These are phyloP conservation scores for Parazoanthus darwini DNA, from an alignment of 92 coral and sea anemone genomes.

Conservation along the genomic window DNA sequence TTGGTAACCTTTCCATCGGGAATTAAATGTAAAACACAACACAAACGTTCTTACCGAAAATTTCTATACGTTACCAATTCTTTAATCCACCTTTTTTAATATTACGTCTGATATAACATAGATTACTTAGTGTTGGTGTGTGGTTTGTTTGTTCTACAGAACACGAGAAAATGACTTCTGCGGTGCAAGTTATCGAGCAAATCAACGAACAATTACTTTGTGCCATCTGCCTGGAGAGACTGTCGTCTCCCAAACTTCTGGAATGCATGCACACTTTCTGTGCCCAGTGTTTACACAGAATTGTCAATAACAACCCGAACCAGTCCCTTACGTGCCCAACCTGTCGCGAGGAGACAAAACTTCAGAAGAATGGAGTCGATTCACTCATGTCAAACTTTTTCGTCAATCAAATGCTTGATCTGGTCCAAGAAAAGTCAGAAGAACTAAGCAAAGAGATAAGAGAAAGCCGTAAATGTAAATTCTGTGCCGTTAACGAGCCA, in stretches of 20 bases:
- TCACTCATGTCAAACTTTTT: conserved; percentile 79
- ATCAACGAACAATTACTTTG: conserved; percentile 93
- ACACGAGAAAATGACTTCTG: conserved; percentile 66
- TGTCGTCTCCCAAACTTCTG: conserved; percentile 77
- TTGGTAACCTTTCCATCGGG: too few species aligned
- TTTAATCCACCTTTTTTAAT: neutral
- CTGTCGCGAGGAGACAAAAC: conserved; percentile 77
- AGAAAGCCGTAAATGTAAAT: conserved; percentile 73
- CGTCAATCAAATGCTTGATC: conserved; percentile 85
- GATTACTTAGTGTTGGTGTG: neutral
- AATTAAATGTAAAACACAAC: too few species aligned
- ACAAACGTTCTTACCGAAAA: too few species aligned
- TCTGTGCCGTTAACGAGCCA: conserved; percentile 73
- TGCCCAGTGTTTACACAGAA: conserved; percentile 82
- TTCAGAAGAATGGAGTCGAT: conserved; percentile 81
- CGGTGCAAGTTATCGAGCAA: conserved; percentile 87
- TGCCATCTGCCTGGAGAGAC: conserved; percentile 90
- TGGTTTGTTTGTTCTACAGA: neutral
- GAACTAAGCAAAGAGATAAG: conserved; percentile 72
- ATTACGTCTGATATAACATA: too few species aligned
- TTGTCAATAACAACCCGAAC: conserved; percentile 80
- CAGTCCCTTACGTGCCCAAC: conserved; percentile 52
- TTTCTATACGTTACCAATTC: neutral
- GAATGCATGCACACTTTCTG: conserved; percentile 96
- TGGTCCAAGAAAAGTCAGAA: conserved; percentile 80